Evolutionary conservation across 2,888 invertebrate species (phyloP).

Genomic region (Epinotia demarniana): DNA sequence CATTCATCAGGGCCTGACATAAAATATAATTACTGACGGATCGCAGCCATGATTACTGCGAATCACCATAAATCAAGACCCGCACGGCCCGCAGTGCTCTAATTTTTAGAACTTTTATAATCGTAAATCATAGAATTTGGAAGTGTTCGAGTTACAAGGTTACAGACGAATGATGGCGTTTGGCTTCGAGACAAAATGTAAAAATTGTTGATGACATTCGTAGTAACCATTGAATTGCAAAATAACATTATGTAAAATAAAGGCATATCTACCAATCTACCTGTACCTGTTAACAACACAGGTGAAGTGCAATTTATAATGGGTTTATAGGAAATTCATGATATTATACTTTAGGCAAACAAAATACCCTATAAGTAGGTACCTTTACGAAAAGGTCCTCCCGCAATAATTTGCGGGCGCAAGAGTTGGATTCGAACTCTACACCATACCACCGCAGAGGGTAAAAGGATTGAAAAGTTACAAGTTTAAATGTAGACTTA

Average conservation of each 20-base stretch:
- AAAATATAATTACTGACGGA: slow-evolving; percentile 76
- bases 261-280: no score
- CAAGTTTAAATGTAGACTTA: neutral
- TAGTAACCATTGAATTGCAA: no score
- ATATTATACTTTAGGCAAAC: no score
- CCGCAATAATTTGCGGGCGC: no score
- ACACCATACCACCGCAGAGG: neutral
- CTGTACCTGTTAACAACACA: no score
- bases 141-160: slow-evolving; percentile 15
- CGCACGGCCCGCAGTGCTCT: slow-evolving; percentile 77
- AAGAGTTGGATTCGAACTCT: no score
- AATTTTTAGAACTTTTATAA: slow-evolving; percentile 73
- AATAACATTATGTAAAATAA: no score
- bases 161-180: slow-evolving; percentile 9
- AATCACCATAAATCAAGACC: slow-evolving; percentile 82
- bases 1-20: slow-evolving; percentile 73
- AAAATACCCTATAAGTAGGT: no score
- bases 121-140: slow-evolving; percentile 80
- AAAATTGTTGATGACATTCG: neutral
- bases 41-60: slow-evolving; percentile 75
- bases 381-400: no score
- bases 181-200: slow-evolving; percentile 5
- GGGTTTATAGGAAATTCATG: no score
- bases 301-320: no score
- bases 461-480: neutral